Conservation (phyloP, 2,888 invertebrate genomes). For the Lampropteryx suffumata region DNA sequence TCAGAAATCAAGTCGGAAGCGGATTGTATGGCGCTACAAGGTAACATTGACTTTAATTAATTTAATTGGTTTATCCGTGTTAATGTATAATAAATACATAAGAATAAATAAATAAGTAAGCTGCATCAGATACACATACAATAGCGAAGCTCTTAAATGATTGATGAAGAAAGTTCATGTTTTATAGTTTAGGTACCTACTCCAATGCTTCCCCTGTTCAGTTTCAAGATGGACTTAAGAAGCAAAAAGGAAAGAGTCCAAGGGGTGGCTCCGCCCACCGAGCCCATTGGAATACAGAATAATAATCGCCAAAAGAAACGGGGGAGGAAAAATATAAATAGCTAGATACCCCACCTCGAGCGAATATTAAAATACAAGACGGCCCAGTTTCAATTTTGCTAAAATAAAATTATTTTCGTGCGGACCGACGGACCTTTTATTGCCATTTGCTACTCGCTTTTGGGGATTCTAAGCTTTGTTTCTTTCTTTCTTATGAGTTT, state of each 20-base stretch:
- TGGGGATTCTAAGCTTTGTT: constrained; percentile 17
- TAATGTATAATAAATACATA: no score
- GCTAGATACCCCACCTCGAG: constrained; percentile 60
- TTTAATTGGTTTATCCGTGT: no score
- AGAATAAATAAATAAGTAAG: no score
- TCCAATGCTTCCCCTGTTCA: constrained; percentile 50
- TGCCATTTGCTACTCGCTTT: constrained; percentile 1
- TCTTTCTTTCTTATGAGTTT: constrained; percentile 23
- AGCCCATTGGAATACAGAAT: constrained; percentile 80
- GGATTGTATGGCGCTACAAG: no score
- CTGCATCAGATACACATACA: no score
- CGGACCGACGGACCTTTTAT: constrained; percentile 31
- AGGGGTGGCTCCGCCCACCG: constrained; percentile 59
- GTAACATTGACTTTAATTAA: no score
- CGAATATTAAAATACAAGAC: constrained; percentile 78
- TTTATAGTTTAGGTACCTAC: no score
- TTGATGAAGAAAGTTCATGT: no score
- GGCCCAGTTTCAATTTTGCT: constrained; percentile 66
- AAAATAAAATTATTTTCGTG: constrained; percentile 69
- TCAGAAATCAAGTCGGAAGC: no score
- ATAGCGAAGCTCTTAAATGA: no score
- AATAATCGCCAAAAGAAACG: constrained; percentile 82
- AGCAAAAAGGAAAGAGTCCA: constrained; percentile 83
- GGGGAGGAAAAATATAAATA: constrained; percentile 81
- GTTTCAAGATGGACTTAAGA: constrained; percentile 83